Base-by-base conservation (phyloP, 2,888 invertebrate species). In the Drosophila percnosoma region DNA sequence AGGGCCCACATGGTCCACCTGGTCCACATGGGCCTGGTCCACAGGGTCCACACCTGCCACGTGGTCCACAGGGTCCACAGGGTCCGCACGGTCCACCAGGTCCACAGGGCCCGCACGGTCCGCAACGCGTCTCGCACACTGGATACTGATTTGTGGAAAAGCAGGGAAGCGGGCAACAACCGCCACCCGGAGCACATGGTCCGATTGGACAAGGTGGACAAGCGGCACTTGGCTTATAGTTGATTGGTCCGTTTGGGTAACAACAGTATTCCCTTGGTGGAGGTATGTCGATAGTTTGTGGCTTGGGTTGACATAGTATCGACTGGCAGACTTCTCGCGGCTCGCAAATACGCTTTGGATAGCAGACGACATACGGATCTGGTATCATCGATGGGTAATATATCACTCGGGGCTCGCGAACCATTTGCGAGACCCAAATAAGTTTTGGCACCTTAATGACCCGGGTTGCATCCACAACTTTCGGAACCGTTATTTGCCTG, bases 221-320 rank as follows among this genome's bases (percentile, higher is more conserved):
- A 21, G 60, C 60, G 18, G 60, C 60, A 51, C 60, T 60, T 15
- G 60, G 60, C 36, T 60, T 60, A 18, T 60, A 60, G 51, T 60
- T 60, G 36, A 60, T 60, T 21, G 91, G 91, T 49, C 91, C 91
- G n/a, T 89, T 90, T 11, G 89, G 89, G 68, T 91, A 91, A 57
- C 91, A 90, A 59, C 90, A 91, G 68, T 90, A 92, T 59, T 92
- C 91, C 21, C 78, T 65, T 4, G 92, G 89, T 18, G 89, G 88
- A n/a, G 92, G 92, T 55, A 92, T 78, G 78, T 91, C 91, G n/a
- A 92, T 92, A 7, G 60, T 60, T 29, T 60, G 60, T 18, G 60
- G 60, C 21, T 60, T 60, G 8, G 60, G 60, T 21, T 60, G 60
- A 52, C 60, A 60, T 7, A 60, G 6, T 29, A 60, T 52, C 4